These are phyloP conservation scores for Marcusenius ussheri DNA, from an alignment of 2,113 vertebrate species.

Conservation along the genomic window DNA sequence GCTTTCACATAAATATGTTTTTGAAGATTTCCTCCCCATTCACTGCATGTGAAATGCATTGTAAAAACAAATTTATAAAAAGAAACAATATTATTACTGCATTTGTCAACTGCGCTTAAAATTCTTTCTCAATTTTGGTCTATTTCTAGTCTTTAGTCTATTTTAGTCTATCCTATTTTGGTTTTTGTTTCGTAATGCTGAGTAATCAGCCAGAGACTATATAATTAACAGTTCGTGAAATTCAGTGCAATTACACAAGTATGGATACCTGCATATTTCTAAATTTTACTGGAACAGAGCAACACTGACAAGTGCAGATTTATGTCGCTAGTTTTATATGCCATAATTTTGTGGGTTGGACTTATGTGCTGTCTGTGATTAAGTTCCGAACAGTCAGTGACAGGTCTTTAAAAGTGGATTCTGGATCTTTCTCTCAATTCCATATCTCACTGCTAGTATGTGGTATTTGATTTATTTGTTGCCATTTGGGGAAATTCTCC, in stretches of 20 bases:
- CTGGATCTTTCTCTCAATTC: conserved; percentile 10
- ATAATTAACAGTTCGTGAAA: conserved; percentile 1
- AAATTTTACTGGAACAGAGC: conserved; percentile 5
- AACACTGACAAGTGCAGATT: conserved; percentile 17
- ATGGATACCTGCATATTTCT: conserved; percentile 8
- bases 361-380: conserved; percentile 17
- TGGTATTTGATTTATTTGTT: conserved; percentile 28
- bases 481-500: conserved; percentile 13
- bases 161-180: background rate
- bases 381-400: conserved; percentile 4
- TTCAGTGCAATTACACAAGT: conserved; percentile 7
- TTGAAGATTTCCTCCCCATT: background rate
- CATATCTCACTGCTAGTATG: conserved; percentile 11
- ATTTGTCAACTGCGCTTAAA: background rate
- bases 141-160: background rate
- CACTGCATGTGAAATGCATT: background rate
- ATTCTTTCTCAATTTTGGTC: background rate
- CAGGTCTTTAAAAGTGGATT: conserved; percentile 17
- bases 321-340: conserved; percentile 9
- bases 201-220: background rate
- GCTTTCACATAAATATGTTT: background rate
- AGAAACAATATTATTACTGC: background rate
- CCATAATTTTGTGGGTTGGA: conserved; percentile 21
- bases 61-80: background rate
- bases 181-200: background rate